Evolutionary conservation across 2,797 vertebrate genomes (phyloP).

Genomic region (Synaphobranchus kaupii): DNA sequence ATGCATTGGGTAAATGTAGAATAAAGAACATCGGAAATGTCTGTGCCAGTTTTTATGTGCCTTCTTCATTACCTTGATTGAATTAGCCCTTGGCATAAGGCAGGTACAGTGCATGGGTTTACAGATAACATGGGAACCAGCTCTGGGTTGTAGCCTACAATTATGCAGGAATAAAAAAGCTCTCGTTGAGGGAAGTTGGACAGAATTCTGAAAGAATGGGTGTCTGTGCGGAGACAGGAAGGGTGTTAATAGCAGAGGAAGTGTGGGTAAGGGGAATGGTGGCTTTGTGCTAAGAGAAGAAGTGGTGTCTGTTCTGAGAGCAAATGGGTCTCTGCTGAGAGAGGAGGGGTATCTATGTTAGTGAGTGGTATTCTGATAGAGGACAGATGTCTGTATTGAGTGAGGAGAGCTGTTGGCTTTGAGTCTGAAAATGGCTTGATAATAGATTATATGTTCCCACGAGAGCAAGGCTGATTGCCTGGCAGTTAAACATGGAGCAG

Average conservation of each 20-base stretch:
- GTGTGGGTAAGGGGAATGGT: background rate
- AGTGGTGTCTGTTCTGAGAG: conserved; percentile 11
- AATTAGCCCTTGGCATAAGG: background rate
- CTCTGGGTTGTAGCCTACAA: background rate
- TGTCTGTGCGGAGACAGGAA: background rate
- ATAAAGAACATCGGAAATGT: background rate
- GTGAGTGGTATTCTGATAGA: background rate
- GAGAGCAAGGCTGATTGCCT: background rate
- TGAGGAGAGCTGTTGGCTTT: conserved; percentile 2
- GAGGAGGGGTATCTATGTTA: background rate
- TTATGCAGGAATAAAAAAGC: background rate
- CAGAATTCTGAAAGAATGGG: background rate
- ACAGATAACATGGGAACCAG: background rate
- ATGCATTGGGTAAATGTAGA: background rate
- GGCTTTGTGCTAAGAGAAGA: conserved; percentile 3
- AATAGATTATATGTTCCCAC: background rate
- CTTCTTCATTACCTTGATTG: background rate
- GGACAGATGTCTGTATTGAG: conserved; percentile 1
- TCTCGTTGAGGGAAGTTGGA: background rate
- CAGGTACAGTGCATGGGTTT: background rate
- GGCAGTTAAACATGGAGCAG: conserved; percentile 10
- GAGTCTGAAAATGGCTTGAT: background rate
- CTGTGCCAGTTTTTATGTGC: background rate
- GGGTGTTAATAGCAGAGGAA: background rate
- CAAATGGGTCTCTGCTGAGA: background rate